phyloP scores from a whole-genome alignment of 1,140 invertebrate species.

The Harlomillsia oculata region DNA sequence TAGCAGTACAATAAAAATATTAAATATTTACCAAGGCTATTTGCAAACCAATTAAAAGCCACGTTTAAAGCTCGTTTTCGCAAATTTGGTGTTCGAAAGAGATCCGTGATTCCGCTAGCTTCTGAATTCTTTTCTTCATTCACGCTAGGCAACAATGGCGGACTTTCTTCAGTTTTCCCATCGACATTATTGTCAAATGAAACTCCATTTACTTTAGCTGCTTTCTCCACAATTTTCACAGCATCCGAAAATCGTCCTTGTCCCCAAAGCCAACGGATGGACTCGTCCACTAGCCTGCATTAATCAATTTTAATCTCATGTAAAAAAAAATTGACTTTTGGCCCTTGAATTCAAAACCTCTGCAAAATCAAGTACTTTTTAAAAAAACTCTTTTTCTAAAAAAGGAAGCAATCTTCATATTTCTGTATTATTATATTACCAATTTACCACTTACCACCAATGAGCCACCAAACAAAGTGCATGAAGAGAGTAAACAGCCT shows the following conservation, averaged over 20 bases:
- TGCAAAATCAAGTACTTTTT: background rate
- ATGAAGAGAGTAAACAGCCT: conserved; percentile 69
- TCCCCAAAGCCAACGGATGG: conserved; percentile 72
- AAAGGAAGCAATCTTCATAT: too few relatives aligned
- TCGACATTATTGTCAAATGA: conserved; percentile 34
- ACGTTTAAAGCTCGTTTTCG: conserved; percentile 68
- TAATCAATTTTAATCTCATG: too few relatives aligned
- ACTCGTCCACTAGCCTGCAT: conserved; percentile 67
- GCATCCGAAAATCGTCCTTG: conserved; percentile 61
- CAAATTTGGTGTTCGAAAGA: conserved; percentile 69
- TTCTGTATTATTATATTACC: too few relatives aligned
- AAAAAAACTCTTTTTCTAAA: background rate
- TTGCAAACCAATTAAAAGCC: conserved; percentile 59
- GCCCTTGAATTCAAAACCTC: too few relatives aligned
- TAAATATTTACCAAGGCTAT: too few relatives aligned
- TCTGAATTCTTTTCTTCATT: background rate
- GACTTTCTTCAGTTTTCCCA: background rate
- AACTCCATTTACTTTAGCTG: conserved; percentile 57
- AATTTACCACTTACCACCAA: conserved; percentile 50
- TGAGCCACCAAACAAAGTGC: conserved; percentile 60
- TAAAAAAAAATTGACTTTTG: too few relatives aligned
- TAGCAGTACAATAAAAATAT: too few relatives aligned
- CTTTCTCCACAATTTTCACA: conserved; percentile 60
- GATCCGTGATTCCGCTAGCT: conserved; percentile 44
- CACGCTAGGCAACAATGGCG: too few relatives aligned